phyloP scores from a whole-genome alignment of 2,797 vertebrate genomes.

The Picus viridis region DNA sequence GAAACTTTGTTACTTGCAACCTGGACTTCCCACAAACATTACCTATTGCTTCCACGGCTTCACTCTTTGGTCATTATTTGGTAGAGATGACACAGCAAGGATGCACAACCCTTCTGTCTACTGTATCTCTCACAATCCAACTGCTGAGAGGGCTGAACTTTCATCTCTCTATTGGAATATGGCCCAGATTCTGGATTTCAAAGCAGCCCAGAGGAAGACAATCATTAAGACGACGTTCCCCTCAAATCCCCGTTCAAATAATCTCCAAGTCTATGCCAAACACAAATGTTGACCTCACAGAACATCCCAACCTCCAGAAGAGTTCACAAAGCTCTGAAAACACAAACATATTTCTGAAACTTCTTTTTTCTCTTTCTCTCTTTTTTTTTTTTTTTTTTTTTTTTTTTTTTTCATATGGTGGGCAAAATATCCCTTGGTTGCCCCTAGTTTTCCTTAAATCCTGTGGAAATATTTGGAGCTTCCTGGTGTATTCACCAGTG shows the following conservation, averaged over 20 bases:
- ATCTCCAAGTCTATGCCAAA: slow-evolving; percentile 76
- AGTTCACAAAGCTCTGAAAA: slow-evolving; percentile 61
- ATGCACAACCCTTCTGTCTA: slow-evolving; percentile 37
- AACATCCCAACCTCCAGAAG: slow-evolving; percentile 69
- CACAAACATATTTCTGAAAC: slow-evolving; percentile 75
- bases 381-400: not conserved
- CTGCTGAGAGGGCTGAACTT: slow-evolving; percentile 58
- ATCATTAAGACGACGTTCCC: slow-evolving; percentile 76
- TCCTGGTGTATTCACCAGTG: slow-evolving; percentile 63
- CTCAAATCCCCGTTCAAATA: slow-evolving; percentile 82
- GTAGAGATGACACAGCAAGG: slow-evolving; percentile 22
- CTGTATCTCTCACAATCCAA: slow-evolving; percentile 33
- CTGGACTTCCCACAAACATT: slow-evolving; percentile 44
- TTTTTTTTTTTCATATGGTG: slow-evolving; percentile 3
- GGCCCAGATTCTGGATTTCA: slow-evolving; percentile 76
- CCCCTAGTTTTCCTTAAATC: slow-evolving; percentile 82
- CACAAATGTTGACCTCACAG: slow-evolving; percentile 75
- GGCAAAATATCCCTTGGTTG: slow-evolving; percentile 79
- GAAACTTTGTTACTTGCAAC: slow-evolving; percentile 53
- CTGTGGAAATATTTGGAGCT: slow-evolving; percentile 76
- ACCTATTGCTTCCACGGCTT: slow-evolving; percentile 40
- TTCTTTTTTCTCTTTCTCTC: not conserved
- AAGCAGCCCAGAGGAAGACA: slow-evolving; percentile 74
- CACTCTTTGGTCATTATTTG: slow-evolving; percentile 32
- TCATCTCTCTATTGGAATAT: slow-evolving; percentile 68